These are phyloP conservation scores for Leucosticte australis DNA, from an alignment of 2,113 vertebrate genomes.

Conservation along the genomic window DNA sequence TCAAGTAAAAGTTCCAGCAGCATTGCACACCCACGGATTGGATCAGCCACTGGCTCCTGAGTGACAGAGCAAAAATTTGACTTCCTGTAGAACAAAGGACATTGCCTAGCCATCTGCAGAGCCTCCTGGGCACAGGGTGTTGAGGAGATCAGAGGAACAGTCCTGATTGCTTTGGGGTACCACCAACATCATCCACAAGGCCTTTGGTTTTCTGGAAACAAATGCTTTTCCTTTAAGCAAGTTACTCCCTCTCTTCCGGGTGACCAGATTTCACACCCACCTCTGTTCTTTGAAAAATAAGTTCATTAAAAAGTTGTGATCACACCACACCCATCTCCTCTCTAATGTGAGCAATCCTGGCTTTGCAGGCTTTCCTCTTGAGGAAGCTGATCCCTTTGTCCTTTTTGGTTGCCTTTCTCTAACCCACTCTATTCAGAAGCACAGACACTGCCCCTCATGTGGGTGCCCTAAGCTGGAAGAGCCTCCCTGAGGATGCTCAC, in stretches of 20 bases:
- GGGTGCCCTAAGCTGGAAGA: neutral
- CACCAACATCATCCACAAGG: neutral
- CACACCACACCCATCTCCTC: neutral
- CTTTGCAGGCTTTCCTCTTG: neutral
- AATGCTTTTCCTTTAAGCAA: neutral
- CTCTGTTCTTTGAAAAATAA: neutral
- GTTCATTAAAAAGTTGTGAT: neutral
- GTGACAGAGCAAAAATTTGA: neutral
- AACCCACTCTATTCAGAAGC: neutral
- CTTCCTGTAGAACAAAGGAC: neutral
- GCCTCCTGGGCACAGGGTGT: neutral
- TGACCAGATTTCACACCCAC: neutral
- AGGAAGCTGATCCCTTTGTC: neutral
- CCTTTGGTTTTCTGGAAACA: neutral
- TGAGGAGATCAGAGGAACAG: neutral
- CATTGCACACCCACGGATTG: neutral
- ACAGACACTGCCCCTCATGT: neutral
- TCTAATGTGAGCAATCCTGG: neutral
- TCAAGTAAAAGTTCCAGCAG: neutral
- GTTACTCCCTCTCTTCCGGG: neutral
- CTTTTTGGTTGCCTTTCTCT: neutral
- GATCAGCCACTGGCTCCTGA: neutral
- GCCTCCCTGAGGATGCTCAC: neutral
- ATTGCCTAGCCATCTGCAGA: neutral
- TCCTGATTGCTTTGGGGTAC: neutral